A percentile compares a stretch with the other conserved stretches of the same genome.
phyloP scores from a whole-genome alignment of 2,888 invertebrate genomes.

The Limnephilus marmoratus region DNA sequence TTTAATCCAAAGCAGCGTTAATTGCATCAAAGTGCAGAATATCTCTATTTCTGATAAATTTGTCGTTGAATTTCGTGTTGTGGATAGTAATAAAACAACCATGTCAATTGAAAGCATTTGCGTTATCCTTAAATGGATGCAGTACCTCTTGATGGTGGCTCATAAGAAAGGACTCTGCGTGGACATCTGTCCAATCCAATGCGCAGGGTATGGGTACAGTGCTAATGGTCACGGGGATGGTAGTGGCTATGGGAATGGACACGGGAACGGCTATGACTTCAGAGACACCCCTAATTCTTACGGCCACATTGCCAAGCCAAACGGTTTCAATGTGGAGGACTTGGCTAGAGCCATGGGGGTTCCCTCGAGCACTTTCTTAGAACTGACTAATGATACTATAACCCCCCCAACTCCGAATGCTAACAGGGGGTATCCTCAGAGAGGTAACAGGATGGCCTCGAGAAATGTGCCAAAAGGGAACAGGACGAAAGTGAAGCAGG shows the following conservation, averaged over 20 bases:
- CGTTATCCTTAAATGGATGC: slow-evolving; percentile 64
- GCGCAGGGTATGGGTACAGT: slow-evolving; percentile 44
- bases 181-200: slow-evolving; percentile 62
- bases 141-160: slow-evolving; percentile 62
- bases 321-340: slow-evolving; percentile 59
- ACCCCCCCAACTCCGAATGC: not conserved
- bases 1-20: too few relatives aligned
- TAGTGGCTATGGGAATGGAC: slow-evolving; percentile 30
- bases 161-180: slow-evolving; percentile 62
- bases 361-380: slow-evolving; percentile 58
- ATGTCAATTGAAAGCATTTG: slow-evolving; percentile 64
- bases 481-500: not conserved
- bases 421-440: not conserved
- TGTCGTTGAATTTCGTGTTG: not conserved
- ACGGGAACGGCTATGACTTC: slow-evolving; percentile 21
- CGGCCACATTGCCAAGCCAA: slow-evolving; percentile 42
- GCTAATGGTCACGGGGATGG: slow-evolving; percentile 29
- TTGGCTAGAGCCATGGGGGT: slow-evolving; percentile 63
- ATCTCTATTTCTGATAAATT: not conserved
- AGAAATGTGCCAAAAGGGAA: not conserved
- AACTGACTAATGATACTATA: slow-evolving; percentile 43
- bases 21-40: too few relatives aligned
- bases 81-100: not conserved
- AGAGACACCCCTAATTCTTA: not conserved
- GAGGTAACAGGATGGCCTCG: not conserved